Evolutionary conservation across 1,140 invertebrate species (phyloP).

Genomic region (Aleiodes sp.): DNA sequence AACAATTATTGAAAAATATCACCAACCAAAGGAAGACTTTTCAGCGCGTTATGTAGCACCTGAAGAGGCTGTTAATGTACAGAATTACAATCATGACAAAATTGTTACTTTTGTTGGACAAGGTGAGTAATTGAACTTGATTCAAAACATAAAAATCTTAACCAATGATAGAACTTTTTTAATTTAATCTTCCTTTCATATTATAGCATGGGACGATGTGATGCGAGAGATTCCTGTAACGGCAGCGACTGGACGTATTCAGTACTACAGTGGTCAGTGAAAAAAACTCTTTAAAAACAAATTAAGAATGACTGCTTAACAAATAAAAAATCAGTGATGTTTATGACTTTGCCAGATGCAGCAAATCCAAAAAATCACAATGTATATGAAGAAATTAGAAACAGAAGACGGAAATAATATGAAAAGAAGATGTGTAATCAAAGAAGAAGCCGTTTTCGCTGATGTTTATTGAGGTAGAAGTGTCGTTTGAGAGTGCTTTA

Average conservation of each 20-base stretch:
- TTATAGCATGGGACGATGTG: constrained; percentile 59
- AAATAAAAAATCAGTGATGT: neutral
- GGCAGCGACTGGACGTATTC: constrained; percentile 51
- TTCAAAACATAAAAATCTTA: too few relatives aligned
- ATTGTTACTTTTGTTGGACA: constrained; percentile 72
- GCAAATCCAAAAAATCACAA: neutral
- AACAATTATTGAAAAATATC: constrained; percentile 50
- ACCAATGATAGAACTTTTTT: neutral
- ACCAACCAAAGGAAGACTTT: constrained; percentile 59
- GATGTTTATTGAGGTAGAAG: constrained; percentile 1
- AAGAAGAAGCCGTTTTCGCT: neutral
- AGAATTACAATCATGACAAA: constrained; percentile 69
- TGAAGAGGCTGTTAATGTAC: constrained; percentile 58
- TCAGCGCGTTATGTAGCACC: constrained; percentile 65
- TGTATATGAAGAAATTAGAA: neutral
- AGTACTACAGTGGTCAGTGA: constrained; percentile 64
- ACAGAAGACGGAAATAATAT: neutral
- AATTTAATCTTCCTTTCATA: constrained; percentile 19
- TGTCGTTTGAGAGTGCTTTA: constrained; percentile 5
- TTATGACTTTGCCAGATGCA: neutral
- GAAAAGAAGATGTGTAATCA: constrained; percentile 2
- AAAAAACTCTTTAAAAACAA: constrained; percentile 34
- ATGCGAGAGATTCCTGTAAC: constrained; percentile 58
- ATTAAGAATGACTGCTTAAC: neutral
- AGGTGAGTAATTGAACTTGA: constrained; percentile 69